Evolutionary conservation across 2,797 vertebrate species (phyloP).

Genomic region (Synaphobranchus kaupii): DNA sequence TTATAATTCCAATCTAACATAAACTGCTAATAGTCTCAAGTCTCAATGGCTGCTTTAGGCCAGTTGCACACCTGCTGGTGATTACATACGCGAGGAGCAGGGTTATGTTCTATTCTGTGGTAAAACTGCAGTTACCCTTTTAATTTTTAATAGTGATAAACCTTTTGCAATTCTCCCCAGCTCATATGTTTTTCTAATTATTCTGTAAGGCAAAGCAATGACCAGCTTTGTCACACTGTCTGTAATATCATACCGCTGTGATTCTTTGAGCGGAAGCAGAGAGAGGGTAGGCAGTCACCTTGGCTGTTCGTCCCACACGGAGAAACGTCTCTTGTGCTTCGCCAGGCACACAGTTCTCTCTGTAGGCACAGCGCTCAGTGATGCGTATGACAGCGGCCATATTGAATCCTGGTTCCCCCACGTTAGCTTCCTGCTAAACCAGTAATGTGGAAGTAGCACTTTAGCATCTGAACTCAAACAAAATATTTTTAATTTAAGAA

Average conservation of each 20-base stretch:
- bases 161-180: no score
- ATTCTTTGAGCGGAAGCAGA: background rate
- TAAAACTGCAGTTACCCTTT: no score
- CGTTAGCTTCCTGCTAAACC: constrained; percentile 59
- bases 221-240: background rate
- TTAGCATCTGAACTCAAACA: background rate
- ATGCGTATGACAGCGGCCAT: constrained; percentile 53
- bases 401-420: constrained; percentile 75
- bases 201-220: no score
- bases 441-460: background rate
- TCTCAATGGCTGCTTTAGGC: no score
- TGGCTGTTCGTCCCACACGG: constrained; percentile 50
- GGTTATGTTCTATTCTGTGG: no score
- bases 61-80: no score
- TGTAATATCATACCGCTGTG: constrained; percentile 21
- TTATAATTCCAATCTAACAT: no score
- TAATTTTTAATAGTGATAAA: no score
- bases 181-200: no score
- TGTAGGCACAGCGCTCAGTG: constrained; percentile 55
- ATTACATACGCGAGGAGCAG: no score
- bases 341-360: constrained; percentile 69
- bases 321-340: constrained; percentile 68
- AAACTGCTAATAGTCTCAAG: no score
- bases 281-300: constrained; percentile 62
- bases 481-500: background rate